A percentile compares a stretch with the other conserved stretches of the same genome.
Conservation (phyloP, 1,140 invertebrate genomes). For the Hirudo medicinalis region DNA sequence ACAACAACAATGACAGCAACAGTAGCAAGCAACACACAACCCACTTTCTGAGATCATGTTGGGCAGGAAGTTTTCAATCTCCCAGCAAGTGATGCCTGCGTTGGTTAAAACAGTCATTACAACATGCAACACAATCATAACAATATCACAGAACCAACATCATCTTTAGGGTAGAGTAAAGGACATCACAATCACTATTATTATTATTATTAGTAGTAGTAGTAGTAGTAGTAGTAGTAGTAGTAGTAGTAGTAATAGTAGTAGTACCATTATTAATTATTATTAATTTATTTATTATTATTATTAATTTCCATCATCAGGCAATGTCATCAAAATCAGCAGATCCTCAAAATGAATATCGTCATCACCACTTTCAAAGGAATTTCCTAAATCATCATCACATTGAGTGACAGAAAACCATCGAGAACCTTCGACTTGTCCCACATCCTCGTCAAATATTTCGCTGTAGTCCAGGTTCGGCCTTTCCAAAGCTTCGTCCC, state of each 20-base stretch:
- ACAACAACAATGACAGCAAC: too few relatives aligned
- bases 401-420: neutral
- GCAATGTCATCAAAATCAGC: neutral
- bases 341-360: neutral
- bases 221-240: too few relatives aligned
- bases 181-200: too few relatives aligned
- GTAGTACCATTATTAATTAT: too few relatives aligned
- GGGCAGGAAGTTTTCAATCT: slow-evolving; percentile 97
- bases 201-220: too few relatives aligned
- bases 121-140: too few relatives aligned
- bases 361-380: neutral
- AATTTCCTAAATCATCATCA: neutral
- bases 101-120: neutral
- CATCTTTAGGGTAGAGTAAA: too few relatives aligned
- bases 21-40: neutral
- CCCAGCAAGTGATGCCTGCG: slow-evolving; percentile 67
- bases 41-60: slow-evolving; percentile 57
- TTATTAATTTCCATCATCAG: too few relatives aligned
- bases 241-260: too few relatives aligned
- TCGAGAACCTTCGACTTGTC: slow-evolving; percentile 53
- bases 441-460: slow-evolving; percentile 94
- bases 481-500: slow-evolving; percentile 72
- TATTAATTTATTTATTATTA: too few relatives aligned
- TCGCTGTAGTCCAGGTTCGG: slow-evolving; percentile 96
- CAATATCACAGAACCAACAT: neutral